A percentile compares a stretch with the other conserved stretches of the same genome.
Evolutionary conservation across 2,888 invertebrate species (phyloP).

Genomic region (Mythimna vitellina): DNA sequence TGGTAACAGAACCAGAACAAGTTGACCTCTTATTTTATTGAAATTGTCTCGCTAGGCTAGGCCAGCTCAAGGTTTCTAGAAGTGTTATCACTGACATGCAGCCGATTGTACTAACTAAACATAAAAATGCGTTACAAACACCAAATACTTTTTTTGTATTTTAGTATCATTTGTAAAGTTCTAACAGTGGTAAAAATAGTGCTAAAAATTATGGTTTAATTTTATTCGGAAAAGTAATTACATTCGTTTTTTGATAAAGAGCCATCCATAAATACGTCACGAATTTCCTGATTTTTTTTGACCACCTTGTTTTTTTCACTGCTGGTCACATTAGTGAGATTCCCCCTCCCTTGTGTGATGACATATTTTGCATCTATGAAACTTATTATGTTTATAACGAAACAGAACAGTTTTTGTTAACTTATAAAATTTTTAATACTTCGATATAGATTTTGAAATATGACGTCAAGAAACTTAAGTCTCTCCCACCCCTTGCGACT

Average conservation of each 20-base stretch:
- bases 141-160: slow-evolving; percentile 45
- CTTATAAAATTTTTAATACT: too few relatives aligned
- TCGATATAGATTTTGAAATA: too few relatives aligned
- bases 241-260: not conserved
- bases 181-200: slow-evolving; percentile 31
- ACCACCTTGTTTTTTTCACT: too few relatives aligned
- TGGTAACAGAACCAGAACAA: not conserved
- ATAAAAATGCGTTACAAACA: slow-evolving; percentile 57
- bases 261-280: too few relatives aligned
- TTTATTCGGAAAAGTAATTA: not conserved
- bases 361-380: too few relatives aligned
- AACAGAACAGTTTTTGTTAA: too few relatives aligned
- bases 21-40: not conserved
- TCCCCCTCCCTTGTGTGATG: too few relatives aligned
- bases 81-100: not conserved
- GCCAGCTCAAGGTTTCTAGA: not conserved
- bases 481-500: too few relatives aligned
- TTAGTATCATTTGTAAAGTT: slow-evolving; percentile 33
- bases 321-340: too few relatives aligned
- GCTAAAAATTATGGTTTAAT: slow-evolving; percentile 27
- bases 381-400: too few relatives aligned
- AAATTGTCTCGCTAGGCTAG: not conserved
- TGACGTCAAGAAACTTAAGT: too few relatives aligned
- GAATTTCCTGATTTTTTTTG: too few relatives aligned
- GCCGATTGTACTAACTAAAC: slow-evolving; percentile 26